phyloP scores from a whole-genome alignment of 2,888 invertebrate genomes.

The Amphipoea oculea region DNA sequence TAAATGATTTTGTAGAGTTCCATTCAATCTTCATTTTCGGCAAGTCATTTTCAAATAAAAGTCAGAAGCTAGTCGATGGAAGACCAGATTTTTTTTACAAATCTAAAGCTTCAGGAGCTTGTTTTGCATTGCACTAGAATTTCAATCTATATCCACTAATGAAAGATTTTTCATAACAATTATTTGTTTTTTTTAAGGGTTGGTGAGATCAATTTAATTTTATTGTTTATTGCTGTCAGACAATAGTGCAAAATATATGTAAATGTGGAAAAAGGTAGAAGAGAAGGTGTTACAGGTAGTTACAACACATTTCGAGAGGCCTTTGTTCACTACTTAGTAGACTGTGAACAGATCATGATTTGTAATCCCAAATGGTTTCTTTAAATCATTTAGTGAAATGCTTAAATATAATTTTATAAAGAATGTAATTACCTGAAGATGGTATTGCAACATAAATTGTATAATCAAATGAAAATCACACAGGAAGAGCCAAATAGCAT shows the following conservation, averaged over 20 bases:
- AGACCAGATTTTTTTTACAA: background rate
- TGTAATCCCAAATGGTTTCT: conserved; percentile 1
- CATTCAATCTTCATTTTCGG: background rate
- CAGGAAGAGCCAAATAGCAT: conserved; percentile 2
- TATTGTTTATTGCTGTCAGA: background rate
- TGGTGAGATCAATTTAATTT: background rate
- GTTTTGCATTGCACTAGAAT: background rate
- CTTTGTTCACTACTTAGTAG: conserved; percentile 1
- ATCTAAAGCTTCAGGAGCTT: too few species aligned
- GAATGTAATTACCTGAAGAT: background rate
- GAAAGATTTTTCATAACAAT: background rate
- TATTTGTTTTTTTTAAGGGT: background rate
- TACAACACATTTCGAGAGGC: background rate
- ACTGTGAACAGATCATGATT: conserved; percentile 11
- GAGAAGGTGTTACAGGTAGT: background rate
- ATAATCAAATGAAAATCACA: background rate
- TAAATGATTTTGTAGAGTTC: background rate
- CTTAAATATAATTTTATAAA: background rate
- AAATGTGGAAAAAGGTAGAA: background rate
- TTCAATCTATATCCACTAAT: background rate
- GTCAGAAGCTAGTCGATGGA: background rate
- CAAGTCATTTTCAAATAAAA: background rate
- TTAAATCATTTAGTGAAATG: background rate
- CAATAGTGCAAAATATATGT: background rate
- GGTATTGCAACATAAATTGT: background rate